Base-by-base conservation (phyloP, 2,797 vertebrate species). In the Hypotaenidia philippensis region DNA sequence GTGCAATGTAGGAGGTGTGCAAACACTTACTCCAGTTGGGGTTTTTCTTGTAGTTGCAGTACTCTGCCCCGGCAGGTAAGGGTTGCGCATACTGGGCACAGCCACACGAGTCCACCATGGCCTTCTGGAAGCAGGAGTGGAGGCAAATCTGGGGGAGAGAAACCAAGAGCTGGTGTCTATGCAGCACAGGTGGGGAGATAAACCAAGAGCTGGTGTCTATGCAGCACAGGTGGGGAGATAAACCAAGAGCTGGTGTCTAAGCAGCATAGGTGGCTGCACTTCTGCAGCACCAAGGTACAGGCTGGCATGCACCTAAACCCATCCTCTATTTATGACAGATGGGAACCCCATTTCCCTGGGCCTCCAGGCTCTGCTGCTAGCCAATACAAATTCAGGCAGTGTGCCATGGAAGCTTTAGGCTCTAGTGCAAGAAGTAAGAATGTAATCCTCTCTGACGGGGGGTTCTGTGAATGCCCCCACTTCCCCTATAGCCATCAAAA, bases 51-150 rank as follows among this genome's bases (percentile, higher is more conserved):
- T 98, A 98, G 93, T 98, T 98, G 96, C 98, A 98, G 90, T 98
- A 98, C 53, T 97, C 94, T 3, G 98, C 98, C 14, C 93, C 94
- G 0, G 70, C 52, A 0, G 98, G 98, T 2, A 98, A 89, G 27
- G 98, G 98, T 94, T 98, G 98, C 0, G 97, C 97, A 0, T 98
- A 98, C 81, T 98, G 98, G n/a, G 98, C 98, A 1, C 98, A 98
- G 31, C 98, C 98, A 8, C 98, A 98, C 0, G 87, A 97, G 17
- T 97, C 94, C 53, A 98, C 97, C 98, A 98, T 98, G 66, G 97
- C 97, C 9, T 83, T 96, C 95, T 98, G 98, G 93, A 98, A 98
- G 83, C 98, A 98, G 5, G 98, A 98, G 90, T 98, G 98, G 50
- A 98, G 97, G 94, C 98, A 98, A 70, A 98, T 98, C 98, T 98